phyloP scores from a whole-genome alignment of 2,113 vertebrate genomes.

The Campylomormyrus tamandua region DNA sequence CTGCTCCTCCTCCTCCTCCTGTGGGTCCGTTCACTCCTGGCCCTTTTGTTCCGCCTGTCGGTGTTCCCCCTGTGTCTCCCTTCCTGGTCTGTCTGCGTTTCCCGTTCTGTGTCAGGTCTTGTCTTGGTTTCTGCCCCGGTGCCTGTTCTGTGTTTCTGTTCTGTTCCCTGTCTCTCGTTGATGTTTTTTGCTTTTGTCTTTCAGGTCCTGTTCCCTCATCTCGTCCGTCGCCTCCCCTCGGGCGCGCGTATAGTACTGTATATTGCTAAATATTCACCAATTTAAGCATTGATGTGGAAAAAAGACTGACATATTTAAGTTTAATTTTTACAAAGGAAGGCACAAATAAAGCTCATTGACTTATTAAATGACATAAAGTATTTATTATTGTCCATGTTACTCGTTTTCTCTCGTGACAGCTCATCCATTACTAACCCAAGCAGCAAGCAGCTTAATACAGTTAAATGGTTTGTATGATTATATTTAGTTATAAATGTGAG shows the following conservation, averaged over 20 bases:
- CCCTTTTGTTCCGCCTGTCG: too few species aligned
- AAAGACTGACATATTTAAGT: not conserved
- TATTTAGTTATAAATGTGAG: constrained; percentile 4
- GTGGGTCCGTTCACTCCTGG: too few species aligned
- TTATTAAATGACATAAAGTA: constrained; percentile 3
- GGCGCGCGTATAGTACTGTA: not conserved
- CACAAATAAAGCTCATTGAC: not conserved
- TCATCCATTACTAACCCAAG: not conserved
- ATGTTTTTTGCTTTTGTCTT: too few species aligned
- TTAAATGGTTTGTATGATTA: not conserved
- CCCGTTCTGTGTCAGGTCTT: too few species aligned
- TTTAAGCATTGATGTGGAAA: not conserved
- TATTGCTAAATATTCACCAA: not conserved
- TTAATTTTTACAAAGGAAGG: not conserved
- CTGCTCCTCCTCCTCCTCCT: too few species aligned
- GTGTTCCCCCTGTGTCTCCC: too few species aligned
- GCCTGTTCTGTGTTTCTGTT: too few species aligned
- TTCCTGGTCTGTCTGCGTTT: too few species aligned
- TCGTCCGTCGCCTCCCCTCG: too few species aligned
- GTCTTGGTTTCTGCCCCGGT: too few species aligned
- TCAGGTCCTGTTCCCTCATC: too few species aligned
- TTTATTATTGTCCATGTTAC: constrained; percentile 15
- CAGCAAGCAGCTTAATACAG: not conserved
- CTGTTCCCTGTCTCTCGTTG: too few species aligned
- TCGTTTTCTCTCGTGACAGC: not conserved